Evolutionary conservation across 92 coral and sea anemone species (phyloP).

Genomic region (Parazoanthus atlanticus): DNA sequence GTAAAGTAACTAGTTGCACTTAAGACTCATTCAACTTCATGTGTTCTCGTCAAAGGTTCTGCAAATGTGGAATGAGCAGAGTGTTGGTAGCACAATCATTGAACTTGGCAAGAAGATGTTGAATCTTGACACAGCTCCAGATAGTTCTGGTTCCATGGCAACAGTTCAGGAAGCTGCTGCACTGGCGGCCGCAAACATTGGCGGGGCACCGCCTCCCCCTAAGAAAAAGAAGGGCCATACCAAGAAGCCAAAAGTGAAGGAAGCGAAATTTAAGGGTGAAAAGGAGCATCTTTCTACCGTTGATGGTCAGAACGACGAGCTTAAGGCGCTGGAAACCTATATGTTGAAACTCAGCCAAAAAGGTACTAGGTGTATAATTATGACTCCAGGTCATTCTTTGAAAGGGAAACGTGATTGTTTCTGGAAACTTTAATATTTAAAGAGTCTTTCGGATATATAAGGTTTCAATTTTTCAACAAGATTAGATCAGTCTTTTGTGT

Average conservation of each 20-base stretch:
- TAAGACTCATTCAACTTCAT: not conserved
- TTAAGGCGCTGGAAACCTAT: slow-evolving; percentile 80
- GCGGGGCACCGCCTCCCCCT: slow-evolving; percentile 68
- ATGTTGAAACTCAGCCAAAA: slow-evolving; percentile 77
- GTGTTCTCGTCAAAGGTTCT: slow-evolving; percentile 57
- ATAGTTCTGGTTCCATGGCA: slow-evolving; percentile 82
- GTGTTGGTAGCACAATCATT: slow-evolving; percentile 75
- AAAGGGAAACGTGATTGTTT: not conserved
- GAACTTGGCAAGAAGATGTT: slow-evolving; percentile 91
- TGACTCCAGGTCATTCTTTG: no score
- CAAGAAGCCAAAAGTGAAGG: slow-evolving; percentile 61
- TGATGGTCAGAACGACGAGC: slow-evolving; percentile 81
- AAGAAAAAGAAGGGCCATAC: slow-evolving; percentile 73
- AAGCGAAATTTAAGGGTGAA: slow-evolving; percentile 65
- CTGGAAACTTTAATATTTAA: not conserved
- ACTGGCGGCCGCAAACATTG: slow-evolving; percentile 77
- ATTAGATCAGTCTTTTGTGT: no score
- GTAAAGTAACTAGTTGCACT: not conserved
- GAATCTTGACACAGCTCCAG: slow-evolving; percentile 88
- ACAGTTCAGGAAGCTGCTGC: slow-evolving; percentile 79
- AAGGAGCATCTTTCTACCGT: slow-evolving; percentile 66
- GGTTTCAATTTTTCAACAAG: no score
- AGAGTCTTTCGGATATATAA: not conserved
- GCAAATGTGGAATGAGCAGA: slow-evolving; percentile 78
- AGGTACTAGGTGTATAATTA: slow-evolving; percentile 52